Base-by-base conservation (phyloP, 2,797 vertebrate genomes). In the Peromyscus eremicus region DNA sequence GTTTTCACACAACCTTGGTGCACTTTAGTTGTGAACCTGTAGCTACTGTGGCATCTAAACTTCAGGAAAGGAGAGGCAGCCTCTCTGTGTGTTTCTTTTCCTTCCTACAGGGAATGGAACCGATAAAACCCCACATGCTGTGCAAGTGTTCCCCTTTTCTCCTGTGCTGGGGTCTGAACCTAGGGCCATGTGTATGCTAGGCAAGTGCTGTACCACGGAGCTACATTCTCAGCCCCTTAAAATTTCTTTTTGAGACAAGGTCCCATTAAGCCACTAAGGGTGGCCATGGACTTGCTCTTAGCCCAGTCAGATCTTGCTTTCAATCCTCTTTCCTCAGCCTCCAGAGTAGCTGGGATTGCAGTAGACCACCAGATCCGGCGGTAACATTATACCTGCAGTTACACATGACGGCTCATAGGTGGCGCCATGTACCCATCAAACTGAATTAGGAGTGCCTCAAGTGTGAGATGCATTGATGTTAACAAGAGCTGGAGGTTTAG, bases 391-490 rank as follows among this genome's bases (percentile, higher is more conserved):
- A 2, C n/a, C 79, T 73, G 32, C 5, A 32, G 5, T 76, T 87
- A 43, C 89, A 0, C 43, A 16, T 64, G 0, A 0, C 4, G 93
- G 90, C 32, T 46, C 79, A 83, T 92, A 98, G 98, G 71, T 98
- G 98, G 98, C 96, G 77, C 97, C 97, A 92, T 46, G n/a, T 46
- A 43, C 29, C 85, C 27, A 43, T 49, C 70, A 52, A 14, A 85
- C 1, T 16, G 52, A n/a, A 17, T 62, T 66, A 10, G 46, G 27
- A 25, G 70, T 0, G 14, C 32, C 23, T 46, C 9, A 55, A 37
- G 60, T 9, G 34, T 71, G 34, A 84, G 66, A 11, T 10, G n/a
- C 3, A 10, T 40, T 75, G 43, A 23, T 85, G 6, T 25, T 13
- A 57, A 46, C 10, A 14, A n/a, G 37, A 64, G 6, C 29, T 9